Evolutionary conservation across 2,888 invertebrate genomes (phyloP).

Genomic region (Baccha elongata): DNA sequence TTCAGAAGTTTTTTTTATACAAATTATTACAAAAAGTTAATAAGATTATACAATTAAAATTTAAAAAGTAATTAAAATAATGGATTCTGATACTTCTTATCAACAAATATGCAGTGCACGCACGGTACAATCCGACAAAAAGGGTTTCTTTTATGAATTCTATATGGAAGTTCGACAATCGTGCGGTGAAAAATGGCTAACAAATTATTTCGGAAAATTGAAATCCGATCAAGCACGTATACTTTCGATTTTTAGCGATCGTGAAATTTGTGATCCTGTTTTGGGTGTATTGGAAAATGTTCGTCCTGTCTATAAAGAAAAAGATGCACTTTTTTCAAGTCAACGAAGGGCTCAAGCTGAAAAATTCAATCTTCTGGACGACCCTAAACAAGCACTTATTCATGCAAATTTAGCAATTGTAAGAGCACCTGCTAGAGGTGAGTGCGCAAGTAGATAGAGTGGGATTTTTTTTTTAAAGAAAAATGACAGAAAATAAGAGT

Average conservation of each 20-base stretch:
- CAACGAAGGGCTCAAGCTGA: constrained; percentile 86
- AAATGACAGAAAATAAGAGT: background rate
- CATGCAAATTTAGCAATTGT: constrained; percentile 89
- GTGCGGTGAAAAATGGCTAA: constrained; percentile 85
- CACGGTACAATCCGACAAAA: constrained; percentile 88
- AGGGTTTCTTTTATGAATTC: constrained; percentile 89
- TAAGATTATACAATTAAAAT: background rate
- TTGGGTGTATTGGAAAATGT: constrained; percentile 86
- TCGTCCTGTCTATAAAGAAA: constrained; percentile 86
- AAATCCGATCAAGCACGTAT: constrained; percentile 85
- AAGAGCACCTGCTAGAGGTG: constrained; percentile 87
- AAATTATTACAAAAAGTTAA: background rate
- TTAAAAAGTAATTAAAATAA: constrained; percentile 24
- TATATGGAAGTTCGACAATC: constrained; percentile 84
- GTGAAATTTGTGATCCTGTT: constrained; percentile 83
- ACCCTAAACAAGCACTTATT: constrained; percentile 85
- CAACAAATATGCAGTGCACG: constrained; percentile 88
- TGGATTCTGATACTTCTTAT: constrained; percentile 83
- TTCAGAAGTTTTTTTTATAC: background rate
- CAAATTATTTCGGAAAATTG: constrained; percentile 84
- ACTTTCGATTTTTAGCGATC: constrained; percentile 81
- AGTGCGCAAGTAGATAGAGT: constrained; percentile 3
- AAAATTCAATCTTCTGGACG: constrained; percentile 83
- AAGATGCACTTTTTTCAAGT: constrained; percentile 86
- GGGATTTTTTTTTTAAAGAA: background rate